Percentiles rank a stretch among this genome's conserved stretches.
Conservation (phyloP, 53 echinoderm and acorn worm genomes). For the Crossaster papposus region DNA sequence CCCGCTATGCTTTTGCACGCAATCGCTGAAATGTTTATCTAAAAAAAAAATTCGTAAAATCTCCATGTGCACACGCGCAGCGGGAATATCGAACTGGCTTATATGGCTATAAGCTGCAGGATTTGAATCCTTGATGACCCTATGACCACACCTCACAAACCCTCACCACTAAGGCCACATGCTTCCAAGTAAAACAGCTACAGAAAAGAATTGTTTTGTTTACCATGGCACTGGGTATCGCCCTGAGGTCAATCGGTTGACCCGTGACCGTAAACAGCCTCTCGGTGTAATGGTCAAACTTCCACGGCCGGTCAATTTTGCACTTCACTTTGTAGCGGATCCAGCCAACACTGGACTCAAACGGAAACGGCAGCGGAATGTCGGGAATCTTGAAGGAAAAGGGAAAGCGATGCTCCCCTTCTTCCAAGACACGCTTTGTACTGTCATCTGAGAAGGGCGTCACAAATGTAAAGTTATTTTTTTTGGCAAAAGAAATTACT, state of each 20-base stretch:
- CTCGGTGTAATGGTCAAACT: constrained; percentile 61
- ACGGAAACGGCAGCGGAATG: constrained; percentile 54
- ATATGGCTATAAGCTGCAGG: too few species aligned
- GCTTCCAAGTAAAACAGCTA: too few species aligned
- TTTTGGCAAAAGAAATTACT: not conserved
- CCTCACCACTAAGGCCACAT: too few species aligned
- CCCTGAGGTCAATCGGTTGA: constrained; percentile 53
- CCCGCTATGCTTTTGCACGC: too few species aligned
- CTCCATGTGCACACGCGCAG: too few species aligned
- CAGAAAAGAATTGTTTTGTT: not conserved
- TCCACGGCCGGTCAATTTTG: constrained; percentile 70
- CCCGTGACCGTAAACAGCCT: constrained; percentile 62
- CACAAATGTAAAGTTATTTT: not conserved
- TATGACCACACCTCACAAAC: too few species aligned
- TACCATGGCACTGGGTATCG: constrained; percentile 54
- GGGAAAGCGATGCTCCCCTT: constrained; percentile 66
- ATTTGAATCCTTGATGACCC: too few species aligned
- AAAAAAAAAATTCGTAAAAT: too few species aligned
- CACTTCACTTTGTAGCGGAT: constrained; percentile 68
- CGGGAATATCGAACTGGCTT: too few species aligned
- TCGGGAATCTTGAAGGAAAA: constrained; percentile 67
- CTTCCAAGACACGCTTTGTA: constrained; percentile 36
- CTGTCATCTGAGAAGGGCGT: not conserved
- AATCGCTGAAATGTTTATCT: too few species aligned
- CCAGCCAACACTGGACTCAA: constrained; percentile 60